Percentiles rank a stretch among this genome's conserved stretches.
phyloP scores from a whole-genome alignment of 2,113 vertebrate species.

The Ammodytes dubius region DNA sequence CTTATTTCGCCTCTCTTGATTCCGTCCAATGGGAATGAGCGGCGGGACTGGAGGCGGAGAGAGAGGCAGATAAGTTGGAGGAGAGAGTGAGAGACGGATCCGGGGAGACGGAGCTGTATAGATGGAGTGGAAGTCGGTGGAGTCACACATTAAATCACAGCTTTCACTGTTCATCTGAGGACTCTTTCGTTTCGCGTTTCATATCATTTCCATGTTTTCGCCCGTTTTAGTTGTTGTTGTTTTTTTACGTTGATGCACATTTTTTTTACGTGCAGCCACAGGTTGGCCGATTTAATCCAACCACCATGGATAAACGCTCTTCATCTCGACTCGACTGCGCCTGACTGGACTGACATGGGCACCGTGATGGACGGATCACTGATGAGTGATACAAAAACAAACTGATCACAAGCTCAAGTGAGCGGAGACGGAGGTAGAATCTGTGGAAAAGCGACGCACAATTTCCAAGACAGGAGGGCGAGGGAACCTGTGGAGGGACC shows the following conservation, averaged over 20 bases:
- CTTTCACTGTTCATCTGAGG: slow-evolving; percentile 49
- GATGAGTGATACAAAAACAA: slow-evolving; percentile 31
- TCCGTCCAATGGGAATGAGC: slow-evolving; percentile 80
- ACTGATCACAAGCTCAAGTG: slow-evolving; percentile 44
- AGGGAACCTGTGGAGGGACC: slow-evolving; percentile 78
- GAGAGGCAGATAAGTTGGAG: slow-evolving; percentile 80
- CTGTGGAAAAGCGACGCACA: slow-evolving; percentile 58
- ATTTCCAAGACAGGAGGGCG: slow-evolving; percentile 49
- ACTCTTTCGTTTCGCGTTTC: slow-evolving; percentile 12
- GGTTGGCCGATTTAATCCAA: slow-evolving; percentile 72
- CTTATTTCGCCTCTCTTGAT: slow-evolving; percentile 50
- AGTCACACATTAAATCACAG: slow-evolving; percentile 60
- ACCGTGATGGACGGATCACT: slow-evolving; percentile 32
- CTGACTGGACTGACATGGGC: slow-evolving; percentile 61
- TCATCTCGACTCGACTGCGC: slow-evolving; percentile 49
- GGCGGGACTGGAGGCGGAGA: slow-evolving; percentile 78
- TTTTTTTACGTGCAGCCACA: slow-evolving; percentile 64
- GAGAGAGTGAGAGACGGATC: slow-evolving; percentile 78
- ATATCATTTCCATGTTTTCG: no score
- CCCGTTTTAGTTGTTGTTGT: slow-evolving; percentile 14
- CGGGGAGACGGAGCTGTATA: slow-evolving; percentile 59
- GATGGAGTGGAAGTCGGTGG: slow-evolving; percentile 68
- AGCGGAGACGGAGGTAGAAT: slow-evolving; percentile 55
- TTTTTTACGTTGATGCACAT: slow-evolving; percentile 19
- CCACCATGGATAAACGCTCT: slow-evolving; percentile 68